These are phyloP conservation scores for Trissonchulus sp. DNA, from an alignment of 2,888 invertebrate genomes.

Conservation along the genomic window DNA sequence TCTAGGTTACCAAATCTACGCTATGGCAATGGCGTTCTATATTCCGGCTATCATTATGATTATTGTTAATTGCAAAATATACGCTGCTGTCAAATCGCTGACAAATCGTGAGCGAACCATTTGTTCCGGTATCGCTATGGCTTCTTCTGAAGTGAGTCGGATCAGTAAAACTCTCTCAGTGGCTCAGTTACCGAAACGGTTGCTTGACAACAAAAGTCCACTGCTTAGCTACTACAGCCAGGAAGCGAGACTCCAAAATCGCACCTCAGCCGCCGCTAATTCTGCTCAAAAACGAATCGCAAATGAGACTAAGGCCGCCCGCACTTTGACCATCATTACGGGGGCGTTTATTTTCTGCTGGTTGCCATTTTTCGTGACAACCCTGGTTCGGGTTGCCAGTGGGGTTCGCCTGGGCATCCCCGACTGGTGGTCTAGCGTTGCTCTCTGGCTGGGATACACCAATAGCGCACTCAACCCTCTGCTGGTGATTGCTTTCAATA, in stretches of 20 bases:
- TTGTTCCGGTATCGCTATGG: background rate
- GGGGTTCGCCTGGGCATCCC: background rate
- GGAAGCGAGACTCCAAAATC: background rate
- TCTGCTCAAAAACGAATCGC: background rate
- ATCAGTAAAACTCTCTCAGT: background rate
- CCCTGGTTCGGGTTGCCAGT: background rate
- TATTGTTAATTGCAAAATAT: background rate
- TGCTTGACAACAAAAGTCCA: background rate
- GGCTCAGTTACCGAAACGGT: background rate
- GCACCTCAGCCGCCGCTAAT: background rate
- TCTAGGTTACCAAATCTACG: slow-evolving; percentile 5
- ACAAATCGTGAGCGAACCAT: background rate
- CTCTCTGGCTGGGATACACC: slow-evolving; percentile 16
- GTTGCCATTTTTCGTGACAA: slow-evolving; percentile 18
- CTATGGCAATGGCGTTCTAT: slow-evolving; percentile 1
- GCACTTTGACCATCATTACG: background rate
- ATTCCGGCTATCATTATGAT: slow-evolving; percentile 6
- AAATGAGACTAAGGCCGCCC: slow-evolving; percentile 4
- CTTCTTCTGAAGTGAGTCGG: background rate
- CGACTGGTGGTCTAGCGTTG: background rate
- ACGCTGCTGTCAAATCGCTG: slow-evolving; percentile 8
- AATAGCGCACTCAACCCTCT: slow-evolving; percentile 11
- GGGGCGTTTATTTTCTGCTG: slow-evolving; percentile 8
- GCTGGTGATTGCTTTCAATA: slow-evolving; percentile 11
- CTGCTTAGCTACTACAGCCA: background rate